Percentiles rank a stretch among this genome's conserved stretches.
phyloP scores from a whole-genome alignment of 1,140 invertebrate genomes.

The Drosophila nigrodunni region DNA sequence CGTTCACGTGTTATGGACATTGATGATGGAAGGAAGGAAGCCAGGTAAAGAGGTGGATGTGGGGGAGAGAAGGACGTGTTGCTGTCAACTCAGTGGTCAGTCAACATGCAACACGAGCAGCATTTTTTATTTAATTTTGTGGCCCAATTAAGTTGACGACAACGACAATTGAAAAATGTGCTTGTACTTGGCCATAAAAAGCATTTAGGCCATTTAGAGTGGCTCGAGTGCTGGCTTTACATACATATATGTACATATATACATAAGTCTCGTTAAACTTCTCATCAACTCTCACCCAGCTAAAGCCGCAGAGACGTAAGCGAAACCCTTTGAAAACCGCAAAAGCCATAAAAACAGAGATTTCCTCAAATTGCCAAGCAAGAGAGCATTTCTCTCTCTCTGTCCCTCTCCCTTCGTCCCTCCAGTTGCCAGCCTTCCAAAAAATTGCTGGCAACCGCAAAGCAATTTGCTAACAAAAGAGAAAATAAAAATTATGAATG shows the following conservation, averaged over 20 bases:
- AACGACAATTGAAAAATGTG: constrained; percentile 68
- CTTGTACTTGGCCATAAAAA: constrained; percentile 60
- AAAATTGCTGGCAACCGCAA: constrained; percentile 67
- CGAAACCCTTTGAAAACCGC: constrained; percentile 64
- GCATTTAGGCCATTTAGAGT: constrained; percentile 64
- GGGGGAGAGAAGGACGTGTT: constrained; percentile 57
- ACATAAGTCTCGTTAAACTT: neutral
- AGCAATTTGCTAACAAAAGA: constrained; percentile 62
- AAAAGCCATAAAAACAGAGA: constrained; percentile 72
- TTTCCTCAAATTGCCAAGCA: constrained; percentile 51
- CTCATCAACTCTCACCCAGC: constrained; percentile 49
- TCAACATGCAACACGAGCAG: constrained; percentile 62
- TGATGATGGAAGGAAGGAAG: constrained; percentile 31
- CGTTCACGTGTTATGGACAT: constrained; percentile 62
- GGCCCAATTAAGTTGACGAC: constrained; percentile 70
- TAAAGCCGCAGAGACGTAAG: constrained; percentile 25
- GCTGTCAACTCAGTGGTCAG: constrained; percentile 66
- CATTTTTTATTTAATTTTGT: constrained; percentile 71
- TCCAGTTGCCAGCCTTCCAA: constrained; percentile 3
- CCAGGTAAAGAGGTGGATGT: neutral
- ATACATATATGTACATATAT: no score
- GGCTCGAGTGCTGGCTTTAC: constrained; percentile 4
- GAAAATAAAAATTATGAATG: constrained; percentile 47
- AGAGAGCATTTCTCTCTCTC: neutral
- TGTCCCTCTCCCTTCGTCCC: no score